Evolutionary conservation across 2,797 vertebrate genomes (phyloP).

Genomic region (Cynopterus sphinx): DNA sequence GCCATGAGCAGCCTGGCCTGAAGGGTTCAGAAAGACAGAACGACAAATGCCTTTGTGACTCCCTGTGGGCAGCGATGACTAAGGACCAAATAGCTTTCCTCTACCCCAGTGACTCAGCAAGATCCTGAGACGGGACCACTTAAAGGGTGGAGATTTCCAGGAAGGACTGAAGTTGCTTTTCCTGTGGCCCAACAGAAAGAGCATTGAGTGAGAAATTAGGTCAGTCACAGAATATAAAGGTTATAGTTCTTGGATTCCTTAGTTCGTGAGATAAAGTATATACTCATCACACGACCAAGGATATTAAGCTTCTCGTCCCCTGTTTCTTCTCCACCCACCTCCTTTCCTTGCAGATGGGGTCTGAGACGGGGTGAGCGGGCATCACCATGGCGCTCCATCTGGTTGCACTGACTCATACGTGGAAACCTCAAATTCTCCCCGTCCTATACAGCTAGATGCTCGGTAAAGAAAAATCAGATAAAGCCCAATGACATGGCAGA

Average conservation of each 20-base stretch:
- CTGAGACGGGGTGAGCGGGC: neutral
- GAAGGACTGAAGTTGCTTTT: neutral
- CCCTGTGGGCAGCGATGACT: neutral
- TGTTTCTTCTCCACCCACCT: neutral
- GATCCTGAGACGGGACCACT: neutral
- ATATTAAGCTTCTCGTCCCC: too few species aligned
- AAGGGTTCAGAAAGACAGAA: neutral
- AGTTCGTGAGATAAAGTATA: neutral
- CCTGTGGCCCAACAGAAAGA: neutral
- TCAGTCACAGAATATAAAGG: neutral
- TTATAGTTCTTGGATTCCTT: neutral
- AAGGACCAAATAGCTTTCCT: neutral
- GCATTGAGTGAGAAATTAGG: neutral
- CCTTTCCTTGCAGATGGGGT: neutral
- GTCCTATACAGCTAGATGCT: neutral
- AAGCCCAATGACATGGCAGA: neutral
- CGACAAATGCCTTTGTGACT: neutral
- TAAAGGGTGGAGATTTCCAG: neutral
- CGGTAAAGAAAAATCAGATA: neutral
- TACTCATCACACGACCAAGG: neutral
- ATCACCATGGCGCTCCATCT: fast-evolving
- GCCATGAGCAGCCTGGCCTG: neutral
- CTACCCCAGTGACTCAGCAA: neutral
- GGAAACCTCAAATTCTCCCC: neutral
- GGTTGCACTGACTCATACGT: neutral